Evolutionary conservation across 1,140 invertebrate species (phyloP).

Genomic region (Listronotus oregonensis): DNA sequence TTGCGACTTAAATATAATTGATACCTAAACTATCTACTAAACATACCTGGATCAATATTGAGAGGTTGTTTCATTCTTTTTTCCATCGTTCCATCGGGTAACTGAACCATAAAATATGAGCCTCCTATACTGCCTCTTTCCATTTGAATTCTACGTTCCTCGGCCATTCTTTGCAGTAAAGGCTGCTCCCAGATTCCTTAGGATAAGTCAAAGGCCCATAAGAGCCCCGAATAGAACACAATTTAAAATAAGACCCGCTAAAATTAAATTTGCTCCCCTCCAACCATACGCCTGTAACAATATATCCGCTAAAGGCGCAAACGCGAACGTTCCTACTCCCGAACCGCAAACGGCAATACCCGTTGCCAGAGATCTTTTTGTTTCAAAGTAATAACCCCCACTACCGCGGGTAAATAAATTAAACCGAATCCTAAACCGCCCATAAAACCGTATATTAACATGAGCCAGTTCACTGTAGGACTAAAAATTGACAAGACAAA

Average conservation of each 20-base stretch:
- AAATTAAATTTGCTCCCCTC: conserved; percentile 88
- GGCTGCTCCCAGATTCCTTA: conserved; percentile 75
- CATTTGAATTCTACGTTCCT: conserved; percentile 87
- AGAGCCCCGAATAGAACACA: conserved; percentile 91
- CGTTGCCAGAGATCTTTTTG: conserved; percentile 95
- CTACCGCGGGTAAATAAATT: conserved; percentile 96
- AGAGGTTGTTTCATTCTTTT: conserved; percentile 81
- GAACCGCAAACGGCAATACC: conserved; percentile 97
- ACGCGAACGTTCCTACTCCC: conserved; percentile 92
- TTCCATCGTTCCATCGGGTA: conserved; percentile 88
- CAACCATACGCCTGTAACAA: conserved; percentile 82
- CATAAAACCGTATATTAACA: conserved; percentile 92
- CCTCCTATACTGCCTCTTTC: conserved; percentile 76
- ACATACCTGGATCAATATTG: conserved; percentile 81
- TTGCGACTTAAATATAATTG: too few species aligned
- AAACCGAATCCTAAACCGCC: conserved; percentile 96
- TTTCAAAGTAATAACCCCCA: conserved; percentile 99
- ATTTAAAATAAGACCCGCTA: conserved; percentile 90
- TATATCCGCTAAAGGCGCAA: conserved; percentile 83
- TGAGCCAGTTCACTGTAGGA: conserved; percentile 83
- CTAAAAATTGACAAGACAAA: conserved; percentile 90
- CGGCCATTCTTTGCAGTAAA: conserved; percentile 85
- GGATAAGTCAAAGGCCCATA: conserved; percentile 90
- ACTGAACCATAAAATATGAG: conserved; percentile 87
- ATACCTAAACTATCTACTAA: not conserved